Evolutionary conservation across 1,140 invertebrate genomes (phyloP), one percentile per base, ranked within the genome.

Genomic region (Tetraneura akinire): DNA sequence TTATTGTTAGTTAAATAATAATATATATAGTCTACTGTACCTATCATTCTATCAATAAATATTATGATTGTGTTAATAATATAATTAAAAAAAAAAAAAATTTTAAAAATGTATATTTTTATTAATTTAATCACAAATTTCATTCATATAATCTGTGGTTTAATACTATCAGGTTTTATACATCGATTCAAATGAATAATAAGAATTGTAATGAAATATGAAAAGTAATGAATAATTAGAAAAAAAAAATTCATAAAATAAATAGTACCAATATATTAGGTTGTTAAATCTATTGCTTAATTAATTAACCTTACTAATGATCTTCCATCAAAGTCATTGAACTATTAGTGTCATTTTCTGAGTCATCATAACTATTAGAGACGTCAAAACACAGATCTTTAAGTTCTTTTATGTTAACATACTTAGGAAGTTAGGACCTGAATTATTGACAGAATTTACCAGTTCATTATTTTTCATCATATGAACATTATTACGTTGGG

Each of bases 291-390:
- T 42, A 37, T 66, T 4, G n/a, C n/a, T 10, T 42, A 42, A 21
- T 21, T 13, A 66, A 70, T 51, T 71, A 71, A 14, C 10, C n/a
- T 26, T 16, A 49, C 51, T 42, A 57, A 26, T 47, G 11, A 37
- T 42, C n/a, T 5, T 29, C n/a, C 4, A 78, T 62, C 4, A 78
- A 18, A 60, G 74, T 49, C 13, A 78, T 45, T 45, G 74, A 45
- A 78, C 74, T 78, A 47, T 45, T 78, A n/a, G 57, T 45, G 18
- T 60, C 53, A n/a, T 78, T 78, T 78, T 78, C 74, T 23, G 74
- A 78, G 11, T 55, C 60, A 3, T 76, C 73, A 47, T 78, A 78
- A 78, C 55, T 78, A 13, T 60, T 78, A 11, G 55, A 62, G 16
- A 62, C 74, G 47, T 78, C 74, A 60, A 21, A 78, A 62, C 74